Evolutionary conservation across 2,797 vertebrate genomes (phyloP).

Genomic region (Silurus lanzhouensis): DNA sequence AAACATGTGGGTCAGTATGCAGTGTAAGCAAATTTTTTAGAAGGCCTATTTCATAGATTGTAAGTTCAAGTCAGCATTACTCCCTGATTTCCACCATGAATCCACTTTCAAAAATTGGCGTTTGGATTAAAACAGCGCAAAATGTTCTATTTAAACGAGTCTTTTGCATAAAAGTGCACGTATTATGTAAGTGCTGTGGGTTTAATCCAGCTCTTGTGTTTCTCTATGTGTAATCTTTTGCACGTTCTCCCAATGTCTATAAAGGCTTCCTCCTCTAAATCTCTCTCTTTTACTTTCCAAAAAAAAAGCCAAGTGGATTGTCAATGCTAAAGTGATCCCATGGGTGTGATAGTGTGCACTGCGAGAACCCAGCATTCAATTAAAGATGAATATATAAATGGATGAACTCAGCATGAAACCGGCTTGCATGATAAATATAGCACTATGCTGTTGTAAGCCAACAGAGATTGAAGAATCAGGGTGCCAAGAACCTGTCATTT

Average conservation of each 20-base stretch:
- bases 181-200: not conserved
- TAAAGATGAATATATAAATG: not conserved
- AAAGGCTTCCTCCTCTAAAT: slow-evolving; percentile 2
- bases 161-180: not conserved
- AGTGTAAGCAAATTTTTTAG: not conserved
- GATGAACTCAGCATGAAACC: not conserved
- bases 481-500: not conserved
- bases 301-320: not conserved
- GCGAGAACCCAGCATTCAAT: not conserved
- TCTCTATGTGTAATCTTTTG: not conserved
- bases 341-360: not conserved
- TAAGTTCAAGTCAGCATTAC: not conserved
- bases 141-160: too few species aligned
- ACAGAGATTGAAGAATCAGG: not conserved
- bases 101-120: not conserved
- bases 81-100: too few species aligned
- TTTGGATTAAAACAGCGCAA: not conserved
- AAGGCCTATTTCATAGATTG: not conserved
- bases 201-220: not conserved
- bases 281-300: not conserved
- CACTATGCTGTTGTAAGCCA: not conserved
- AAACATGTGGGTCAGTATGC: not conserved
- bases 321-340: not conserved
- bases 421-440: not conserved
- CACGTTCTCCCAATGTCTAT: not conserved